Evolutionary conservation across 2,113 vertebrate genomes (phyloP), one percentile per base, ranked within the genome.

Genomic region (Psittacus erithacus): DNA sequence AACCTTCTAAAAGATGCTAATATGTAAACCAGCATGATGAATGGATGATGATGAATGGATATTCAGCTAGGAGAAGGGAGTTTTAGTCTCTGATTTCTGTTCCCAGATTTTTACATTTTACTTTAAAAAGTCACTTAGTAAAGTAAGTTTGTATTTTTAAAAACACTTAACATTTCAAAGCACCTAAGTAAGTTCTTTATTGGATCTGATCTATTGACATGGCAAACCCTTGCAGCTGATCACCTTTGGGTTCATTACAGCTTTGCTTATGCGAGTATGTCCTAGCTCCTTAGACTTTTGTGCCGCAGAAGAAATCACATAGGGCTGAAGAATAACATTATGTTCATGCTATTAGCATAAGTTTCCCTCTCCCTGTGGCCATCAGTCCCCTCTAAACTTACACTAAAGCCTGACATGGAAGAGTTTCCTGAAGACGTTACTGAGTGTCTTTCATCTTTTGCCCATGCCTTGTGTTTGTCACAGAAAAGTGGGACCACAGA

Each of bases 291-390:
- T 46, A 62, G 39, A 31, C 35, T 60, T 73, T 31, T 47, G 33
- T 59, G 14, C 8, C 64, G 27, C 38, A 29, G 46, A 59, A 82
- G 11, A 82, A 74, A 78, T 44, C 23, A 49, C 17, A 18, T 3
- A 38, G 3, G 7, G 22, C 22, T 86, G 35, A 60, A 69, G 31
- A 69, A 35, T 64, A 87, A 31, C 9, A 7, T 27, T 41, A 68
- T 17, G 16, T 47, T 74, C 24, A 17, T 50, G 2, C 2, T 18
- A n/a, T 38, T 38, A 38, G 38, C 38, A 38, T 20, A n/a, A 73
- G 31, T 7, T 17, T 1, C 1, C 3, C 6, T 11, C 33, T 49
- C 2, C 0, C 4, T 28, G 19, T 65, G n/a, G 4, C 27, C 39
- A 71, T 7, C 20, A 94, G 18, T 1, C 3, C 22, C 4, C 17